Base-by-base conservation (phyloP, 1,140 invertebrate species). In the Procambarus virginalis region DNA sequence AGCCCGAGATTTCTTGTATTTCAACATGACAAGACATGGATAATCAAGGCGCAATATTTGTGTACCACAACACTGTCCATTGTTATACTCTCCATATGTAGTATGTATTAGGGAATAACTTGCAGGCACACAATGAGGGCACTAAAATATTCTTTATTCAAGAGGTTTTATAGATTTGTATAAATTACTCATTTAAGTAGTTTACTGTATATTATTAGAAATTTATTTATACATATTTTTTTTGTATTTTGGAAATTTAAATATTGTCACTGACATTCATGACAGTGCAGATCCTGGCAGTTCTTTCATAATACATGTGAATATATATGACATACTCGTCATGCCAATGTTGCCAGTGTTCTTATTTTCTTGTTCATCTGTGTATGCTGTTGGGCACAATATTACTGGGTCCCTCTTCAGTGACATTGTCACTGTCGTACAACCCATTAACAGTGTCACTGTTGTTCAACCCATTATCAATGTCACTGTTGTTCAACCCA, bases 91-190 rank as follows among this genome's bases (percentile, higher is more conserved):
- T 73, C 10, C 12, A 14, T 73, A 84, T n/a, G 49, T 48, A 51
- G 49, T 46, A 46, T n/a, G n/a, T 84, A 70, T 70, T 49, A 49
- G 22, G 73, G 49, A 46, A 49, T 84, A 49, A 84, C 73, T 48
- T 84, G 82, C 82, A 84, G 82, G 82, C 34, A 84, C 45, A 84
- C 82, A 84, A 84, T 68, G 82, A 84, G 82, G 22, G 73, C 64
- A 22, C 68, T 49, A 51, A 58, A 46, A 34, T 80, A 9, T 58
- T 55, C 46, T 80, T 22, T 55, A 34, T 12, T 80, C 20, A 22
- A 80, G 55, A 22, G 20, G 78, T 46, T 80, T 55, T 78, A 49
- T 73, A 73, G 22, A 73, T 73, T 73, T 73, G n/a, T 73, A 73
- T 34, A 73, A 73, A 34, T 73, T 73, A 73, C 22, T 8, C 22